These are phyloP conservation scores for Silurus meridionalis DNA, from an alignment of 2,113 vertebrate genomes.

Conservation along the genomic window DNA sequence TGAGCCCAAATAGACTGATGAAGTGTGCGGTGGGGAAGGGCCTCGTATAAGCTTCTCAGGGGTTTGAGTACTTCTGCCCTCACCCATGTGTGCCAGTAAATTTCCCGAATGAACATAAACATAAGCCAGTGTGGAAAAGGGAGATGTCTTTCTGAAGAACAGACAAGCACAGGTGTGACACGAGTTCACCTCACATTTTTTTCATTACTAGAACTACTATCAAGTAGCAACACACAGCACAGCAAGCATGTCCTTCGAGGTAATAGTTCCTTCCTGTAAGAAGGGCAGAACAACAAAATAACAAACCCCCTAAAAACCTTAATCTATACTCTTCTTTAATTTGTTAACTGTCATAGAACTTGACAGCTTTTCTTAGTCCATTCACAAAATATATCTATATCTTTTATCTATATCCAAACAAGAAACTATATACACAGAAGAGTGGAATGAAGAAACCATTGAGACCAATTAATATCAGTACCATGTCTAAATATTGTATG, in stretches of 20 bases:
- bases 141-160: constrained; percentile 1
- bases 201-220: constrained; percentile 10
- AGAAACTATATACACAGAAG: neutral
- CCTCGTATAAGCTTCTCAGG: neutral
- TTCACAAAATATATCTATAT: neutral
- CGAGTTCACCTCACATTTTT: neutral
- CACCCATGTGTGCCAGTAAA: neutral
- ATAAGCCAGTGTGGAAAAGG: neutral
- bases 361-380: too few species aligned
- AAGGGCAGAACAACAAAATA: neutral
- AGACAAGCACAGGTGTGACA: constrained; percentile 8
- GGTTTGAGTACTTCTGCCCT: neutral
- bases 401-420: neutral
- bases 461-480: neutral
- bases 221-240: neutral
- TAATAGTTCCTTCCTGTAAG: neutral
- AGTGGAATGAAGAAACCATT: neutral
- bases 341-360: neutral
- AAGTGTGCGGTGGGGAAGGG: neutral
- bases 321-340: neutral
- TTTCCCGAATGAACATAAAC: constrained; percentile 18
- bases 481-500: neutral
- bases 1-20: neutral
- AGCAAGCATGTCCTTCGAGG: neutral
- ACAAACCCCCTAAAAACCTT: neutral